Conservation (phyloP, 2,113 vertebrate genomes). For the Conger conger region DNA sequence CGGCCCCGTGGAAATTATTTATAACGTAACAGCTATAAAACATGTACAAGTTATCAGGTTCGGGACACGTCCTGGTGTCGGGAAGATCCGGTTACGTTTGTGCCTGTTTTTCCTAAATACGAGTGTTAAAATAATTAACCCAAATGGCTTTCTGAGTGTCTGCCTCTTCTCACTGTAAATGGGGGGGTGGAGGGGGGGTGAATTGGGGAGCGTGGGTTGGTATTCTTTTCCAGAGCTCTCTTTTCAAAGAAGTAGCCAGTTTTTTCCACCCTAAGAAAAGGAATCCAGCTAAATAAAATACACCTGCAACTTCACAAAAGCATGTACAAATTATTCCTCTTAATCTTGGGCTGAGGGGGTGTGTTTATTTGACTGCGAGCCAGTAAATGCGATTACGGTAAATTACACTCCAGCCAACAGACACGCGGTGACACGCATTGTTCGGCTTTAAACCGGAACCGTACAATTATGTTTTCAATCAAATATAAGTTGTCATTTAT, state of each 20-base stretch:
- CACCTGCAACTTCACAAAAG: neutral
- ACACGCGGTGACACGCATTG: neutral
- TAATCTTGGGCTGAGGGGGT: neutral
- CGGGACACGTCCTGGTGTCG: slow-evolving; percentile 80
- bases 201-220: neutral
- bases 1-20: slow-evolving; percentile 94
- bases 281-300: neutral
- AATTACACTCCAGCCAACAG: neutral
- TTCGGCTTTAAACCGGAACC: neutral
- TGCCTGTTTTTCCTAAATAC: slow-evolving; percentile 71
- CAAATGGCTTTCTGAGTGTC: slow-evolving; percentile 79
- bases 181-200: neutral
- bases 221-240: neutral
- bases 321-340: neutral
- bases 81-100: slow-evolving; percentile 78
- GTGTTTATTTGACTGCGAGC: neutral
- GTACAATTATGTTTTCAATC: neutral
- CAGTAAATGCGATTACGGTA: neutral
- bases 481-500: neutral
- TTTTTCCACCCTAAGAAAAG: slow-evolving; percentile 11
- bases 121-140: slow-evolving; percentile 92
- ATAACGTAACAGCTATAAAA: slow-evolving; percentile 97
- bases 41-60: slow-evolving; percentile 92
- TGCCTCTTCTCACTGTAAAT: slow-evolving; percentile 18
- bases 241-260: neutral